These are phyloP conservation scores for Temnothorax unifasciatus DNA, from an alignment of 2,888 invertebrate genomes.

Conservation along the genomic window DNA sequence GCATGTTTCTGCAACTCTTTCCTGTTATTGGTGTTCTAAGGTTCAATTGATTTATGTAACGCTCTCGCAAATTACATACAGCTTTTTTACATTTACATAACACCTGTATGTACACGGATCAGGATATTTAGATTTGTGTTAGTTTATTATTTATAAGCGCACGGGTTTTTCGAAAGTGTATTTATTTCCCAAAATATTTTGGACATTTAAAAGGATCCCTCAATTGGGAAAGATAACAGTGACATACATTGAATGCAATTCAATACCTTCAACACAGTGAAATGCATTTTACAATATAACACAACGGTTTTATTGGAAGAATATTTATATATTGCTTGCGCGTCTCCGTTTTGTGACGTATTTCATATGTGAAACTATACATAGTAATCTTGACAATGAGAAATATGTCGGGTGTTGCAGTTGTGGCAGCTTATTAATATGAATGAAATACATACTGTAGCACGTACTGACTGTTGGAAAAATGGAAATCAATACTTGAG, in stretches of 20 bases:
- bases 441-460: constrained; percentile 71
- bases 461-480: constrained; percentile 70
- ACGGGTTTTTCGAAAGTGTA: not conserved
- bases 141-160: constrained; percentile 2
- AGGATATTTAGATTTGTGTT: not conserved
- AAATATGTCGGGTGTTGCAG: not conserved
- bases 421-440: constrained; percentile 77
- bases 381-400: constrained; percentile 27
- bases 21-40: constrained; percentile 31
- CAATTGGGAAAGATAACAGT: not conserved
- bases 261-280: not conserved
- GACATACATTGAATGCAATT: not conserved
- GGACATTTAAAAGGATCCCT: not conserved
- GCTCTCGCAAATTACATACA: constrained; percentile 22
- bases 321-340: constrained; percentile 1
- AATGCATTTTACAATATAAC: not conserved
- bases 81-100: constrained; percentile 30
- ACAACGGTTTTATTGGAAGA: not conserved
- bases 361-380: not conserved
- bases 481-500: constrained; percentile 75
- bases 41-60: constrained; percentile 39
- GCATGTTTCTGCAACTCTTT: constrained; percentile 47
- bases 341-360: not conserved
- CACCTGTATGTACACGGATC: not conserved
- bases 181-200: constrained; percentile 3